Evolutionary conservation across 2,113 vertebrate genomes (phyloP), one percentile per base, ranked within the genome.

Genomic region (Carassius gibelio): DNA sequence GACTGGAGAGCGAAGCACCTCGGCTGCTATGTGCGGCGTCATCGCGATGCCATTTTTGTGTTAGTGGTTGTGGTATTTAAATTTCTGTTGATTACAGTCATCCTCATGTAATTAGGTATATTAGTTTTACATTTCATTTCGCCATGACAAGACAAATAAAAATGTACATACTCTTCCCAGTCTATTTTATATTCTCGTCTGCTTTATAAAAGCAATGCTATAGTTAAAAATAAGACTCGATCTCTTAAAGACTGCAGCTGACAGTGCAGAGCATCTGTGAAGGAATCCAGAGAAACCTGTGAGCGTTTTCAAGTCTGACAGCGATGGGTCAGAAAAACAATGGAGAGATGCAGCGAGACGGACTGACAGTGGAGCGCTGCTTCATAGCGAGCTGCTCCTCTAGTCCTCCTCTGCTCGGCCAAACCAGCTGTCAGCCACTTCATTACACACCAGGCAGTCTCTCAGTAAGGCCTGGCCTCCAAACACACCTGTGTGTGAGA

Each of bases 391-490:
- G 55, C 15, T 10, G 75, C 59, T 45, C 59, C 21, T 45, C 42
- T 45, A 36, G 15, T 17, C 23, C 61, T 68, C 26, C 23, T 88
- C 78, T 11, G 8, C 38, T 75, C 48, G 88, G 77, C 88, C 83
- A 84, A 45, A 59, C 75, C 83, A 45, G 86, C 76, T 69, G 75
- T 80, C 87, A 72, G 66, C 36, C 79, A 83, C 79, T 87, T 81
- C 88, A 88, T 87, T 79, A 83, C 84, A 68, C 74, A 66, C 86
- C 85, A 87, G 85, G 76, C 87, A 86, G 75, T 83, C 82, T 45
- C 66, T 8, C 82, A 86, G 59, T 75, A 17, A 62, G 15, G 61
- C 64, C 34, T 23, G 77, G 64, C 75, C 88, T 61, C 76, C n/a
- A 38, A 14, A 62, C 76, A 62, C 57, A n/a, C 10, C 26, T 61